Evolutionary conservation across 2,888 invertebrate species (phyloP).

Genomic region (Drosophila antonietae): DNA sequence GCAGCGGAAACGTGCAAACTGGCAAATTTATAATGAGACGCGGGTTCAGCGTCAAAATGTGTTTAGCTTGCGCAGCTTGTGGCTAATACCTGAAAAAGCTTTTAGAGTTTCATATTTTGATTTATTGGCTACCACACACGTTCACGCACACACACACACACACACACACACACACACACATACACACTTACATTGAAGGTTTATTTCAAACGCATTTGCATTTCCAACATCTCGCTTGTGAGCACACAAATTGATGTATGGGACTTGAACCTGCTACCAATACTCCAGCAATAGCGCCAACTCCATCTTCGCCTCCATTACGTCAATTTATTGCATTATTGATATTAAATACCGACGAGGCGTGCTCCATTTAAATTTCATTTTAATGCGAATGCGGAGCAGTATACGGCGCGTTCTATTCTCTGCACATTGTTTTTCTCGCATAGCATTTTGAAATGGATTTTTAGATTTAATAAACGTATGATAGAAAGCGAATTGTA

Average conservation of each 20-base stretch:
- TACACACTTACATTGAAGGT: constrained; percentile 34
- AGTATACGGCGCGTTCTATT: constrained; percentile 2
- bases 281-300: constrained; percentile 4
- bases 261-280: constrained; percentile 35
- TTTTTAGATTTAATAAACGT: no score
- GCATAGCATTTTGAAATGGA: neutral
- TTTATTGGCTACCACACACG: constrained; percentile 62
- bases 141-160: constrained; percentile 15
- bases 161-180: constrained; percentile 23
- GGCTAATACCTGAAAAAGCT: constrained; percentile 73
- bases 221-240: constrained; percentile 50
- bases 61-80: constrained; percentile 52
- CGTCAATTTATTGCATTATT: constrained; percentile 68
- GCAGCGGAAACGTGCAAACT: constrained; percentile 76
- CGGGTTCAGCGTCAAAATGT: constrained; percentile 63
- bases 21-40: constrained; percentile 79
- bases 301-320: neutral
- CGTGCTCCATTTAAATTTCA: constrained; percentile 46
- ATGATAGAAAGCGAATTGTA: neutral
- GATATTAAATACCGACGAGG: constrained; percentile 57
- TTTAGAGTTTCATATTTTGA: constrained; percentile 74
- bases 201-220: constrained; percentile 67
- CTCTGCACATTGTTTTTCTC: neutral
- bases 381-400: constrained; percentile 30
- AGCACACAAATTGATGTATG: constrained; percentile 70